phyloP scores from a whole-genome alignment of 2,888 invertebrate species.

The Scaptomyza caliginosa region DNA sequence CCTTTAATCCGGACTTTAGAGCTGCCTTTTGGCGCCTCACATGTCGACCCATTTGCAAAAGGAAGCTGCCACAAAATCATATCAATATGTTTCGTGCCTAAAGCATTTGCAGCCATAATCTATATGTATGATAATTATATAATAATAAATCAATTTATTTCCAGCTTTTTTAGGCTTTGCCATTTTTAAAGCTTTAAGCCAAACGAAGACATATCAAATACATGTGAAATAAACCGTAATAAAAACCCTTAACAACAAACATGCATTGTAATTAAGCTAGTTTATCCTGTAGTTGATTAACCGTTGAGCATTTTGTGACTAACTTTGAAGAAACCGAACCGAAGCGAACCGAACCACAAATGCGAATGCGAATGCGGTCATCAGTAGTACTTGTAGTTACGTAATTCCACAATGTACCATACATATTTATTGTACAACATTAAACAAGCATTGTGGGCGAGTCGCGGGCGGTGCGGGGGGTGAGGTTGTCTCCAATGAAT shows the following conservation, averaged over 20 bases:
- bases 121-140: conserved; percentile 13
- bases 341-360: too few species aligned
- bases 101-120: conserved; percentile 1
- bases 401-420: conserved; percentile 34
- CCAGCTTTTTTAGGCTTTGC: conserved; percentile 32
- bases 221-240: not conserved
- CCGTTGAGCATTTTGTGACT: not conserved
- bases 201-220: not conserved
- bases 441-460: conserved; percentile 1
- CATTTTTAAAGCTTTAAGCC: not conserved
- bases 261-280: not conserved
- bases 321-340: too few species aligned
- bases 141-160: conserved; percentile 26
- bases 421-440: conserved; percentile 8
- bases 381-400: conserved; percentile 54
- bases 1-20: conserved; percentile 94
- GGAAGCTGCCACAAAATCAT: conserved; percentile 76
- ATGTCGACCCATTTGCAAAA: conserved; percentile 81
- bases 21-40: conserved; percentile 94
- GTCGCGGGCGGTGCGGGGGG: not conserved
- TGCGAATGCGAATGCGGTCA: conserved; percentile 63
- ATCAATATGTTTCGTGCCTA: conserved; percentile 80
- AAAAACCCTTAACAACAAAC: not conserved
- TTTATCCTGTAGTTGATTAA: not conserved
- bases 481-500: conserved; percentile 65